A percentile compares a stretch with the other conserved stretches of the same genome.
phyloP scores from a whole-genome alignment of 2,797 vertebrate genomes.

The Enteromius afrohamiltoni region DNA sequence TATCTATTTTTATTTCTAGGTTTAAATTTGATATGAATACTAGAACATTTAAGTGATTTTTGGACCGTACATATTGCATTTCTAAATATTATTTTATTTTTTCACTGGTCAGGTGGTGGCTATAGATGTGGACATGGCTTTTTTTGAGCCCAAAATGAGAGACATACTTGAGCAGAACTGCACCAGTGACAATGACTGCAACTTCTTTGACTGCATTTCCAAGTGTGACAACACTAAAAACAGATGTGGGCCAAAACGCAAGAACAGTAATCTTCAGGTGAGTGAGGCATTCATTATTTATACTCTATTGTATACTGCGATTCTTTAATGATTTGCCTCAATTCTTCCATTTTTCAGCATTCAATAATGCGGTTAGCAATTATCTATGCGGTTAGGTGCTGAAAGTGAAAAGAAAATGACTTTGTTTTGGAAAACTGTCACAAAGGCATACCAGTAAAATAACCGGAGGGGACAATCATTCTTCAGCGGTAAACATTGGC shows the following conservation, averaged over 20 bases:
- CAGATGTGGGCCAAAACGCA: conserved; percentile 83
- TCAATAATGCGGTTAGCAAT: neutral
- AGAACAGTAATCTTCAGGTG: conserved; percentile 95
- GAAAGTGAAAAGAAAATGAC: conserved; percentile 18
- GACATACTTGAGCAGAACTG: conserved; percentile 96
- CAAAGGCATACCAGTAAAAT: conserved; percentile 25
- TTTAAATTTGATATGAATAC: neutral
- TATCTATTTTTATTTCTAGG: neutral
- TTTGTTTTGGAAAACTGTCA: conserved; percentile 14
- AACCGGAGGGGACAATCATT: conserved; percentile 10
- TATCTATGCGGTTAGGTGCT: neutral
- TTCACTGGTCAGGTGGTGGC: conserved; percentile 86
- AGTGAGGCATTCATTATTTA: conserved; percentile 3
- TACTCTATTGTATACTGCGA: neutral
- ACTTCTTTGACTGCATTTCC: conserved; percentile 97
- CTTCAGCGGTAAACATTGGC: conserved; percentile 32
- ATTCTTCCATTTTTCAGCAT: neutral
- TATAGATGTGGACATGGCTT: conserved; percentile 98
- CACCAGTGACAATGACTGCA: conserved; percentile 91
- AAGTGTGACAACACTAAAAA: conserved; percentile 80
- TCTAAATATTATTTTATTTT: neutral
- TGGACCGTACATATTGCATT: neutral
- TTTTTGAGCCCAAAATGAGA: conserved; percentile 97
- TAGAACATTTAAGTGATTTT: neutral
- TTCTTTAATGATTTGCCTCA: neutral